These are phyloP conservation scores for Caerostris darwini DNA, from an alignment of 1,140 invertebrate genomes.

Conservation along the genomic window DNA sequence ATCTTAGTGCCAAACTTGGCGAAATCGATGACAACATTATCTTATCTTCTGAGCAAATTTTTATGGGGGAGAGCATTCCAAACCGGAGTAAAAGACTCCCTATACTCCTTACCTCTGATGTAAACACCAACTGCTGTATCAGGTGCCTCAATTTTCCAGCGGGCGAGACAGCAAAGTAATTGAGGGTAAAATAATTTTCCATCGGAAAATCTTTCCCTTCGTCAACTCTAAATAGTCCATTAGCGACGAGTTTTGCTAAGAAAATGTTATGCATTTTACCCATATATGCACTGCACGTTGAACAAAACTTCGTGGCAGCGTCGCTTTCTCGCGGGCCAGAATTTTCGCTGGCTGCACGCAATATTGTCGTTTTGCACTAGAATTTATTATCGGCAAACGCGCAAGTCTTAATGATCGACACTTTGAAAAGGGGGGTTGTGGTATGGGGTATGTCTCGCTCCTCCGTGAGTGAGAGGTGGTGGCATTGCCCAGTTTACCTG, in stretches of 20 bases:
- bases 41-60: not conserved
- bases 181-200: conserved; percentile 41
- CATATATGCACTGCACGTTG: not conserved
- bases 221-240: conserved; percentile 33
- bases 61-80: not conserved
- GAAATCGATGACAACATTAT: conserved; percentile 4
- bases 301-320: not conserved
- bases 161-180: not conserved
- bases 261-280: conserved; percentile 45
- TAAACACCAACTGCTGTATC: conserved; percentile 2
- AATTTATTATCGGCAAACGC: conserved; percentile 25
- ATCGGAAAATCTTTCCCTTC: not conserved
- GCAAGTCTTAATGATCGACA: not conserved
- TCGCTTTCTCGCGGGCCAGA: not conserved
- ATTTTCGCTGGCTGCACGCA: not conserved
- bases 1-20: not conserved
- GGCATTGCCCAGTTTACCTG: not conserved
- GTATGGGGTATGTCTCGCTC: not conserved
- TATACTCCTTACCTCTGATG: not conserved
- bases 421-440: not conserved
- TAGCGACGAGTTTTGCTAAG: conserved; percentile 11
- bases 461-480: not conserved
- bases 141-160: conserved; percentile 39
- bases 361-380: not conserved
- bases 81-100: not conserved